phyloP scores from a whole-genome alignment of 2,888 invertebrate genomes.

The Melieria omissa region DNA sequence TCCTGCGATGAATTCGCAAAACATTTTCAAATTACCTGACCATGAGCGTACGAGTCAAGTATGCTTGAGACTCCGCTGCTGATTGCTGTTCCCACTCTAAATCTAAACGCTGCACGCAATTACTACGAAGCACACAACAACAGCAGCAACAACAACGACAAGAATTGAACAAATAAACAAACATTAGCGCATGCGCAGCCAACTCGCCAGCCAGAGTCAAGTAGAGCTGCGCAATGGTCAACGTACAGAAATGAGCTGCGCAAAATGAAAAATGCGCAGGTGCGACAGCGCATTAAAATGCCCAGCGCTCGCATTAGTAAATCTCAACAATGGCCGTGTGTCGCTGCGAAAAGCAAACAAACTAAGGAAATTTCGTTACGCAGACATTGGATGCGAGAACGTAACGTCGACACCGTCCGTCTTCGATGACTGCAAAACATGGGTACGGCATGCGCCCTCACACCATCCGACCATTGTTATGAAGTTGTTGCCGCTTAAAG shows the following conservation, averaged over 20 bases:
- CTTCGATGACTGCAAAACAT: too few relatives aligned
- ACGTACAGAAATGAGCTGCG: not conserved
- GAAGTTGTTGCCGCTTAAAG: too few relatives aligned
- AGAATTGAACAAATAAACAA: not conserved
- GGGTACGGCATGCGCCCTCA: too few relatives aligned
- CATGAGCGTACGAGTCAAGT: not conserved
- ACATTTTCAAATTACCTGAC: not conserved
- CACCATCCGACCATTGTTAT: too few relatives aligned
- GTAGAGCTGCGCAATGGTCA: not conserved
- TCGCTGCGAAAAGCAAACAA: too few relatives aligned
- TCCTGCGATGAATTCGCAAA: not conserved
- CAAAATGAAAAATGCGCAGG: not conserved
- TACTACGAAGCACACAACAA: not conserved
- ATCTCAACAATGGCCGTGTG: too few relatives aligned
- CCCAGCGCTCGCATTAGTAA: not conserved
- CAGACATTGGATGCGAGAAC: not conserved
- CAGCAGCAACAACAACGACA: not conserved
- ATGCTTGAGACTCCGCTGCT: not conserved
- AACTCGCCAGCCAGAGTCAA: not conserved
- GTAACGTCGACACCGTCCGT: too few relatives aligned
- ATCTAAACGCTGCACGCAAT: not conserved
- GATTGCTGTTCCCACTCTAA: not conserved
- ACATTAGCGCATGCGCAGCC: not conserved
- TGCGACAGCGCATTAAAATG: not conserved
- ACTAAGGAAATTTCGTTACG: too few relatives aligned